phyloP scores from a whole-genome alignment of 2,797 vertebrate species.

The Phataginus tricuspis region DNA sequence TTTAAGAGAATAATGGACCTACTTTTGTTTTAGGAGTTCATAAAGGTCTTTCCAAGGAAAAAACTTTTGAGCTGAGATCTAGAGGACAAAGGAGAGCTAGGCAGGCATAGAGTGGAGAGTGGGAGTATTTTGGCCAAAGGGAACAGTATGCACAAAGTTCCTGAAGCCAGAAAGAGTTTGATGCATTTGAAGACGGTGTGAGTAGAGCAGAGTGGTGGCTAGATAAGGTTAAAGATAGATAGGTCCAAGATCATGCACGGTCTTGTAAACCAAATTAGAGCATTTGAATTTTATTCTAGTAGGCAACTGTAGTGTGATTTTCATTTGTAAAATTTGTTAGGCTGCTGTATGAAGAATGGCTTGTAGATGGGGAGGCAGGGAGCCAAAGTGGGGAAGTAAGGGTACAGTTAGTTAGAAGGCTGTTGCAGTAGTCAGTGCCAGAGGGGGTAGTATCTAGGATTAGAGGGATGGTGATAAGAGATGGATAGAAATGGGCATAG shows the following conservation, averaged over 20 bases:
- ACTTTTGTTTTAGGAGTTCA: background rate
- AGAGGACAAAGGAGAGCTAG: background rate
- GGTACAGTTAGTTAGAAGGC: background rate
- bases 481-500: background rate
- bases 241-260: background rate
- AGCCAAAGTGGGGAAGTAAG: background rate
- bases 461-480: background rate
- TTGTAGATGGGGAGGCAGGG: background rate
- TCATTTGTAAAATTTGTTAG: background rate
- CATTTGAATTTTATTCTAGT: background rate
- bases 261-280: background rate
- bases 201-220: background rate
- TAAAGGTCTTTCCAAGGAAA: background rate
- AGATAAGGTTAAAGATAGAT: background rate
- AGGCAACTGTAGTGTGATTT: conserved; percentile 32
- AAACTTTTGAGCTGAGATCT: background rate
- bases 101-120: background rate
- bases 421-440: background rate
- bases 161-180: background rate
- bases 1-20: background rate
- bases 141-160: background rate
- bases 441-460: background rate
- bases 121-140: background rate
- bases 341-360: background rate
- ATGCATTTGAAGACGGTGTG: background rate